Conservation (phyloP, 2,797 vertebrate species). For the Trachops cirrhosus region DNA sequence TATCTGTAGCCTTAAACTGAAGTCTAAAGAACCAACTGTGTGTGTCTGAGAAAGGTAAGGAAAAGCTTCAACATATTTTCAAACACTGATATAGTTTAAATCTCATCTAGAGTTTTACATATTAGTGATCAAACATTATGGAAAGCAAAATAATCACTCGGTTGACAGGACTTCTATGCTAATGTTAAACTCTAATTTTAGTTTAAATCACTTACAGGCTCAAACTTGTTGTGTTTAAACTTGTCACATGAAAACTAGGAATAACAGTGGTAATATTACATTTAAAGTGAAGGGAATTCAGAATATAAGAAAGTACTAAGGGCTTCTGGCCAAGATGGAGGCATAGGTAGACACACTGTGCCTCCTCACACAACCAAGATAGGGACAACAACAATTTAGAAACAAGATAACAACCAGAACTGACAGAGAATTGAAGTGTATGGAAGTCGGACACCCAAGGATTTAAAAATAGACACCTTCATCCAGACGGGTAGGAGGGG, state of each 20-base stretch:
- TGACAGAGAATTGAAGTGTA: too few species aligned
- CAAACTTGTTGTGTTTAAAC: conserved; percentile 9
- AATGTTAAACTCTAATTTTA: conserved; percentile 24
- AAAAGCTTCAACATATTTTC: not conserved
- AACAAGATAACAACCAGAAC: too few species aligned
- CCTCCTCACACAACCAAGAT: too few species aligned
- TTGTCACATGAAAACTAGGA: not conserved
- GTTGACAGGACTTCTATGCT: not conserved
- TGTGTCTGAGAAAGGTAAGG: not conserved
- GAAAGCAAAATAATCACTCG: not conserved
- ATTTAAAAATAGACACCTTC: too few species aligned
- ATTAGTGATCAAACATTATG: not conserved
- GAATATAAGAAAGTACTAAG: not conserved
- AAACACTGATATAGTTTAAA: conserved; percentile 4
- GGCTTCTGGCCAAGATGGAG: too few species aligned
- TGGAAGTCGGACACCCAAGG: too few species aligned
- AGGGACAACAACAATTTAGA: too few species aligned
- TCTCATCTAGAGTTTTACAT: conserved; percentile 8
- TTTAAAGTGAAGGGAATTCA: not conserved
- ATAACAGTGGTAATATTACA: not conserved
- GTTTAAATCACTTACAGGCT: not conserved
- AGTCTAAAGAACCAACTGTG: not conserved
- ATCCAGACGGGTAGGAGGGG: too few species aligned
- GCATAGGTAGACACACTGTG: too few species aligned
- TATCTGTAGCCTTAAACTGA: not conserved